Percentiles rank a stretch among this genome's conserved stretches.
Evolutionary conservation across 2,888 invertebrate genomes (phyloP).

Genomic region (Adineta ricciae): DNA sequence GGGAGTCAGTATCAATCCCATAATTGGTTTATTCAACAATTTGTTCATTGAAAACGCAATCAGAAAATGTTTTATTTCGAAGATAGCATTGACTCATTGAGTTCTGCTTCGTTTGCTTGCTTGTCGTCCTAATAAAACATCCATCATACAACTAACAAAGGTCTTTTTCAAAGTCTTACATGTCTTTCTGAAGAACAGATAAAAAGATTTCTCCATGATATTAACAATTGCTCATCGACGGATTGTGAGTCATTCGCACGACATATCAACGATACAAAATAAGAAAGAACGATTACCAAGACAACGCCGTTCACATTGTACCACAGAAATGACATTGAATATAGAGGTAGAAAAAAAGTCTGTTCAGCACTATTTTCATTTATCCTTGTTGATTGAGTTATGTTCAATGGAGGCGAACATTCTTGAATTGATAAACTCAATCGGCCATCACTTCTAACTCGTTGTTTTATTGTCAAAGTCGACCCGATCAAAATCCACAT

Average conservation of each 20-base stretch:
- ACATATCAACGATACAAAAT: neutral
- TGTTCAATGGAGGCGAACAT: neutral
- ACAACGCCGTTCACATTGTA: neutral
- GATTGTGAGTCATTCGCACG: neutral
- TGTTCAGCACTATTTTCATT: too few species aligned
- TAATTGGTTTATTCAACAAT: slow-evolving; percentile 9
- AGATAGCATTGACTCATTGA: too few species aligned
- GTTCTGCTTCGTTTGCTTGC: too few species aligned
- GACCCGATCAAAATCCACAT: neutral
- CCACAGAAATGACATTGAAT: neutral
- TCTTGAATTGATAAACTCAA: neutral
- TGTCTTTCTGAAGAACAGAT: too few species aligned
- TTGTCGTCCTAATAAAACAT: too few species aligned
- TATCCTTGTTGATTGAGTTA: too few species aligned
- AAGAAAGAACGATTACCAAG: neutral
- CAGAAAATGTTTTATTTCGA: too few species aligned
- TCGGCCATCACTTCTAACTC: neutral
- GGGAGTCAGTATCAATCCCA: neutral
- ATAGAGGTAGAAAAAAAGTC: neutral
- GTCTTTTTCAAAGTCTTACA: too few species aligned
- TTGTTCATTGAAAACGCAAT: neutral
- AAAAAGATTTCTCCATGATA: neutral
- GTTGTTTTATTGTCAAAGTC: neutral
- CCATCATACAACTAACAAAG: too few species aligned
- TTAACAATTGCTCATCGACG: neutral